Evolutionary conservation across 1,140 invertebrate genomes (phyloP).

Genomic region (Drosophila repletoides): DNA sequence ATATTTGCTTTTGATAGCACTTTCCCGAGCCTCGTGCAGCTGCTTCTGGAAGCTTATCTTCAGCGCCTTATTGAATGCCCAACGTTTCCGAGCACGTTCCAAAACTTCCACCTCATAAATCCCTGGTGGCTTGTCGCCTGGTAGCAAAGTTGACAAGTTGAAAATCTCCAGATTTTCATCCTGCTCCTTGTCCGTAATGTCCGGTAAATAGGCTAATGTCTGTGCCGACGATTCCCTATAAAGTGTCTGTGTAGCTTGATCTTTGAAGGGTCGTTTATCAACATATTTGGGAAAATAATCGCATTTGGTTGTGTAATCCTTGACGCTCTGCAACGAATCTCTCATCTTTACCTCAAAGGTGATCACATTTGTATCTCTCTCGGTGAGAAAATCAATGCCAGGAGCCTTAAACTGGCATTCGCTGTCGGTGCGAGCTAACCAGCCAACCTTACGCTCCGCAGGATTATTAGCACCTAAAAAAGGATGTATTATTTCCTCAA

Average conservation of each 20-base stretch:
- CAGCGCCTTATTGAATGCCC: constrained; percentile 67
- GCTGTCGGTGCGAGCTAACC: constrained; percentile 56
- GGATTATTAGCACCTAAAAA: constrained; percentile 57
- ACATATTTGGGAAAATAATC: constrained; percentile 47
- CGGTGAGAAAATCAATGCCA: constrained; percentile 40
- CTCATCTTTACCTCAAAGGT: constrained; percentile 52
- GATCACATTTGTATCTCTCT: constrained; percentile 14
- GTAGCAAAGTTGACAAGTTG: constrained; percentile 50
- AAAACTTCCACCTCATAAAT: constrained; percentile 70
- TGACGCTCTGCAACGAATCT: constrained; percentile 9
- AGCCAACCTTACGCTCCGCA: constrained; percentile 33
- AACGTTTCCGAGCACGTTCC: constrained; percentile 73
- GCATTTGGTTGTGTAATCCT: constrained; percentile 45
- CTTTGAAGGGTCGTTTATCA: constrained; percentile 41
- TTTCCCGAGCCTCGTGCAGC: constrained; percentile 25
- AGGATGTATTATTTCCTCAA: not conserved
- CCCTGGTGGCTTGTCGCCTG: constrained; percentile 57
- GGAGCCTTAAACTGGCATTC: constrained; percentile 56
- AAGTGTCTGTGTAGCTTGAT: constrained; percentile 65
- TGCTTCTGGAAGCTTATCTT: constrained; percentile 50
- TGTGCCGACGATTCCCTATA: constrained; percentile 87
- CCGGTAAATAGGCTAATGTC: constrained; percentile 87
- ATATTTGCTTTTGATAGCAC: constrained; percentile 29
- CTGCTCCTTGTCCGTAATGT: constrained; percentile 81
- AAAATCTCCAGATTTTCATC: constrained; percentile 58